Conservation (phyloP, 2,797 vertebrate genomes). For the Spea hammondii region DNA sequence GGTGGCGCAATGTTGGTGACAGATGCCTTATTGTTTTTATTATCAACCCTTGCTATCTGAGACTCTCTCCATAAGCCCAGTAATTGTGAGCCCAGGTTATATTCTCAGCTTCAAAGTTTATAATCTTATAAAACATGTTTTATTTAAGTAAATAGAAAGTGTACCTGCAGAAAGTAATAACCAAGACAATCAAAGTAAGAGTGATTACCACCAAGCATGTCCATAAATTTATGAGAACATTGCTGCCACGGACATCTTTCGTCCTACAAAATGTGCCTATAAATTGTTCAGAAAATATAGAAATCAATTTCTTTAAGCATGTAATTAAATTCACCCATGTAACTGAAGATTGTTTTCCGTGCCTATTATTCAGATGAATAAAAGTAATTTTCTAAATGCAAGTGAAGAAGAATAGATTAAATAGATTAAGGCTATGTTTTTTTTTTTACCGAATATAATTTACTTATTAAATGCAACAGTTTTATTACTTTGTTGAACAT, state of each 20-base stretch:
- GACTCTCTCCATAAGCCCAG: too few relatives aligned
- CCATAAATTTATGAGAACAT: slow-evolving; percentile 5
- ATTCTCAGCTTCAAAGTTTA: background rate
- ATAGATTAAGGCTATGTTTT: slow-evolving; percentile 32
- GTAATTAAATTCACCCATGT: slow-evolving; percentile 38
- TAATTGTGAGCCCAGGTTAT: background rate
- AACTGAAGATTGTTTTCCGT: slow-evolving; percentile 21
- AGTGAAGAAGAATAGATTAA: slow-evolving; percentile 37
- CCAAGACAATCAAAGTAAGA: background rate
- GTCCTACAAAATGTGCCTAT: slow-evolving; percentile 9
- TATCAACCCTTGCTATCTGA: too few relatives aligned
- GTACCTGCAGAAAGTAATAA: background rate
- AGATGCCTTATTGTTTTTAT: too few relatives aligned
- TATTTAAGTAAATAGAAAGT: background rate
- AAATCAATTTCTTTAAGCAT: slow-evolving; percentile 28
- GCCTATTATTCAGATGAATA: slow-evolving; percentile 39
- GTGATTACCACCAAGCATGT: background rate
- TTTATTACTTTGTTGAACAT: slow-evolving; percentile 47
- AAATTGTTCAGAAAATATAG: slow-evolving; percentile 21
- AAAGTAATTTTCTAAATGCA: slow-evolving; percentile 48
- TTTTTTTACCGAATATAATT: slow-evolving; percentile 45
- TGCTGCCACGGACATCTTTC: slow-evolving; percentile 8
- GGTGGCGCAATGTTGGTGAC: too few relatives aligned
- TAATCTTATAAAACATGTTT: background rate
- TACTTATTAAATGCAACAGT: slow-evolving; percentile 37